Evolutionary conservation across 2,888 invertebrate species (phyloP), one percentile per base, ranked within the genome.

Genomic region (Trichacis sp.): DNA sequence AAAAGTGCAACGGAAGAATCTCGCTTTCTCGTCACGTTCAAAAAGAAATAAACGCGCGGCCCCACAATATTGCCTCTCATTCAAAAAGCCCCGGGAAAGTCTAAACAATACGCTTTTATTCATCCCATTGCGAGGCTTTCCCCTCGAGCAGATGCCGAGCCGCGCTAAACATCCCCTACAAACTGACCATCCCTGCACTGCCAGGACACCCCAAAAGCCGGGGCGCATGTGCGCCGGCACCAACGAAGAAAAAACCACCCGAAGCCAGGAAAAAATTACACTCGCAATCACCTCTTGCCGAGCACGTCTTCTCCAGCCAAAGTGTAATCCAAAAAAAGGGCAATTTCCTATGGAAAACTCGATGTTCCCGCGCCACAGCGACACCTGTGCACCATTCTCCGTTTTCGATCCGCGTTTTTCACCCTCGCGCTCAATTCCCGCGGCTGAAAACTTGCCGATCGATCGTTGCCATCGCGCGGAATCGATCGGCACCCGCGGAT

Each of bases 351-450:
- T 19, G 33, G 51, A 45, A 46, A 50, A 20, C 51, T 49, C 43
- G 38, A 40, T 20, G 40, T 33, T 24, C 51, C 51, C 49, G 33
- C 49, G 36, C 36, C 19, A 42, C 20, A 17, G 19, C 24, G 36
- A 58, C 57, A 50, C 51, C 51, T 58, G 58, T 42, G 19, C 58
- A 59, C 15, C 58, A 52, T 59, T 47, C 48, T 52, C 30, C 11
- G 40, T 9, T 15, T 19, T 45, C 19, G 36, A n/a, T 24, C 18
- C 45, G 15, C 43, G 15, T 50, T 36, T 42, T 33, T 33, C 19
- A 30, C 45, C 38, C 40, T 17, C 8, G 24, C 29, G n/a, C n/a
- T 18, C 20, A 11, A 17, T 38, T 3, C 1, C 12, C n/a, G 20
- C 19, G 2, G 4, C 3, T 15, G 1, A 3, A n/a, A 19, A 30